Percentiles rank a stretch among this genome's conserved stretches.
Conservation (phyloP, 1,140 invertebrate genomes). For the Anastrepha obliqua region DNA sequence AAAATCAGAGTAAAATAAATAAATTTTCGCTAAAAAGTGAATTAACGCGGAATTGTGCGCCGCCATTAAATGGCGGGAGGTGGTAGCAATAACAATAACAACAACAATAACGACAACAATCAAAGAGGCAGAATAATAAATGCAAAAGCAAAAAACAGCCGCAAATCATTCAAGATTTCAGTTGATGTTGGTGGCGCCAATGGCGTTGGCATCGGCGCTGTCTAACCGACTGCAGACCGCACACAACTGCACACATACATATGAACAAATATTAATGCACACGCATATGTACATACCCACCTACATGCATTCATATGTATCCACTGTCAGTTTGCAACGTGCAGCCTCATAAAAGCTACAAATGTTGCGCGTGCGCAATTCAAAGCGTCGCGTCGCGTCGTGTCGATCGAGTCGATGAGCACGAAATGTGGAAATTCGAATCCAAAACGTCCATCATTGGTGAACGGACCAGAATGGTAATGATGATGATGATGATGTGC, state of each 20-base stretch:
- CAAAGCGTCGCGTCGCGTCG: neutral
- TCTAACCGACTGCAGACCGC: neutral
- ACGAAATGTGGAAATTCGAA: constrained; percentile 51
- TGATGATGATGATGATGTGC: constrained; percentile 37
- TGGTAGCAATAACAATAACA: neutral
- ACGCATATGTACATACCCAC: neutral
- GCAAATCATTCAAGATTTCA: constrained; percentile 30
- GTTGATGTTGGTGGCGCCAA: constrained; percentile 16
- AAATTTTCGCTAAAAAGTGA: constrained; percentile 13
- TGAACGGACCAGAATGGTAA: constrained; percentile 41
- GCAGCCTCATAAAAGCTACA: constrained; percentile 20
- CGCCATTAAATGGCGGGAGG: neutral
- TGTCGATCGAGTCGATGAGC: neutral
- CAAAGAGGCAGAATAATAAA: neutral
- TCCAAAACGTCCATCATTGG: constrained; percentile 52
- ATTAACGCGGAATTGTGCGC: constrained; percentile 41
- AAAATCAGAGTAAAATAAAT: neutral
- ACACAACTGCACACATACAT: neutral
- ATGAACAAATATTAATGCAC: neutral
- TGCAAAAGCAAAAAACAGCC: neutral
- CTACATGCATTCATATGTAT: neutral
- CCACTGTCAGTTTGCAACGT: neutral
- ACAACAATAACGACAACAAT: neutral
- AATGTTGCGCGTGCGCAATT: constrained; percentile 46
- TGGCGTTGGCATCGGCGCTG: neutral